These are phyloP conservation scores for Drosophila parthenogenetica DNA, from an alignment of 2,888 invertebrate species.

Conservation along the genomic window DNA sequence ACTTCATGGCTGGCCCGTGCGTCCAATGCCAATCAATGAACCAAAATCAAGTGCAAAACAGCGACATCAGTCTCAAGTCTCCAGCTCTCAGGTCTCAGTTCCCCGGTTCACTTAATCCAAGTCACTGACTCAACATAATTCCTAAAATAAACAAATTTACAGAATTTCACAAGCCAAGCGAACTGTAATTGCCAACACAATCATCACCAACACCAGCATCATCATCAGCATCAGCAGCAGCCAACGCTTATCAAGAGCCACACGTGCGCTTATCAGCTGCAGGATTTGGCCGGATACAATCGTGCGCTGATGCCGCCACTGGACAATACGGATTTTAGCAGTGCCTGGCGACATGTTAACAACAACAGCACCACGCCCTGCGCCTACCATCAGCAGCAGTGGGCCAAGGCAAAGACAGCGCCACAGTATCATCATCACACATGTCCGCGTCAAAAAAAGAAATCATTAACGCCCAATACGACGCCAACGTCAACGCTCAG, in stretches of 20 bases:
- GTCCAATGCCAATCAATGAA: constrained; percentile 67
- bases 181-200: constrained; percentile 72
- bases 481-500: constrained; percentile 34
- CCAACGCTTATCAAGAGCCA: constrained; percentile 70
- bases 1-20: constrained; percentile 39
- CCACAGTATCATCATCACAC: constrained; percentile 72
- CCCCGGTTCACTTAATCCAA: not conserved
- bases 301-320: constrained; percentile 83
- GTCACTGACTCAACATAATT: constrained; percentile 12
- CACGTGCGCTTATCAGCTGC: constrained; percentile 83
- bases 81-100: not conserved
- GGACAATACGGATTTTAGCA: constrained; percentile 77
- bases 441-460: constrained; percentile 62
- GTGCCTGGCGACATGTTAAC: constrained; percentile 67
- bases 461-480: constrained; percentile 35
- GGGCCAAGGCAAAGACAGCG: constrained; percentile 46
- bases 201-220: constrained; percentile 28
- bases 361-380: constrained; percentile 62
- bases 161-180: constrained; percentile 78
- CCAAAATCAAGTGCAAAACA: constrained; percentile 68
- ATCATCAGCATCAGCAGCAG: constrained; percentile 55
- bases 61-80: constrained; percentile 21
- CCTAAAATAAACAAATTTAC: constrained; percentile 47
- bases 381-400: constrained; percentile 62
- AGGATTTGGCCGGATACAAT: constrained; percentile 80